Percentiles rank a stretch among this genome's conserved stretches.
These are phyloP conservation scores for Podarcis raffonei DNA, from an alignment of 2,113 vertebrate species.

Conservation along the genomic window DNA sequence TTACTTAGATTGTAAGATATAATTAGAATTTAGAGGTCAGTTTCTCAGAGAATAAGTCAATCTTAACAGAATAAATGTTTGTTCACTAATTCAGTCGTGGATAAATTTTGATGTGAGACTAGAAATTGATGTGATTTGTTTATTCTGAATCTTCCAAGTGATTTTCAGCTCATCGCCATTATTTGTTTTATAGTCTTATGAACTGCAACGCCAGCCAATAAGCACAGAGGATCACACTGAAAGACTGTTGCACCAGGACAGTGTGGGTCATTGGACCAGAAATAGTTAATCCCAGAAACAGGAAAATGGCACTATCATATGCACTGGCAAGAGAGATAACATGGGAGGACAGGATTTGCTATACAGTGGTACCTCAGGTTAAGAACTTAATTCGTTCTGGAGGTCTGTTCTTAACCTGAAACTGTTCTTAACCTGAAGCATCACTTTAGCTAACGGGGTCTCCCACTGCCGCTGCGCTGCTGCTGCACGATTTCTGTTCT, in stretches of 20 bases:
- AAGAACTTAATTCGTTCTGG: too few relatives aligned
- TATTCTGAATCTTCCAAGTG: not conserved
- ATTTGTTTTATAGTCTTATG: slow-evolving; percentile 1
- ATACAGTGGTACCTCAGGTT: too few relatives aligned
- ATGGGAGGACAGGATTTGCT: not conserved
- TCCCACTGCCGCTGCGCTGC: too few relatives aligned
- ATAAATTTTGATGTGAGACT: not conserved
- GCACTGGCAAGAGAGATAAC: not conserved
- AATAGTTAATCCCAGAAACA: not conserved
- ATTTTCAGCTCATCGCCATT: not conserved
- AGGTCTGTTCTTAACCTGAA: too few relatives aligned
- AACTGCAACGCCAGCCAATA: not conserved
- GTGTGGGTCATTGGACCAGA: too few relatives aligned
- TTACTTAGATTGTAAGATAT: slow-evolving; percentile 15
- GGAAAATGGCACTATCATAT: not conserved
- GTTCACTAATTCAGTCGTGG: slow-evolving; percentile 8
- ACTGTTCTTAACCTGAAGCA: too few relatives aligned
- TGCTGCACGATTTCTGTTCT: too few relatives aligned
- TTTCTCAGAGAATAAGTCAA: not conserved
- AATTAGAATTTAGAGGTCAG: slow-evolving; percentile 13
- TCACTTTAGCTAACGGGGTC: too few relatives aligned
- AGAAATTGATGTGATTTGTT: slow-evolving; percentile 1
- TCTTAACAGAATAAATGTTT: slow-evolving; percentile 10
- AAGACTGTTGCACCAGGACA: not conserved
- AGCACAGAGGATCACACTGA: not conserved